These are phyloP conservation scores for Sylvicapra grimmia DNA, from an alignment of 2,113 vertebrate species.

Conservation along the genomic window DNA sequence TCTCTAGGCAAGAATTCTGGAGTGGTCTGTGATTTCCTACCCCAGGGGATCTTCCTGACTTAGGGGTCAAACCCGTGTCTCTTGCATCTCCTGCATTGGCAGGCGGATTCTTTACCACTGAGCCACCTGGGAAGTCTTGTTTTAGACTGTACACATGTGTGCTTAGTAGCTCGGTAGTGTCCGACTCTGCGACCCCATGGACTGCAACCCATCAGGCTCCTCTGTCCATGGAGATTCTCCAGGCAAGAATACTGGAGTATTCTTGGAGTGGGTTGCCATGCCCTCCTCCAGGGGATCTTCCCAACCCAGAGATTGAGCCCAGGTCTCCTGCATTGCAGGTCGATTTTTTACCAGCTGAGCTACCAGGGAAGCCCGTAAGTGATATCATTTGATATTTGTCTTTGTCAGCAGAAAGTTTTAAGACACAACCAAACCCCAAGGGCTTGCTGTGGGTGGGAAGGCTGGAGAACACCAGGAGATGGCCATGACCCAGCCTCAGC, in stretches of 20 bases:
- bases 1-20: neutral
- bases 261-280: neutral
- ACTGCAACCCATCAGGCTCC: neutral
- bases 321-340: too few relatives aligned
- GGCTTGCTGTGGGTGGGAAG: neutral
- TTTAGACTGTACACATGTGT: neutral
- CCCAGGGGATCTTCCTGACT: neutral
- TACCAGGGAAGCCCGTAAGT: neutral
- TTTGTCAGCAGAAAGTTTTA: neutral
- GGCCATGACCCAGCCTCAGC: accelerated
- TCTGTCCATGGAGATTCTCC: neutral
- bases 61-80: neutral
- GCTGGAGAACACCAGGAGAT: neutral
- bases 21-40: neutral
- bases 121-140: neutral
- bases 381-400: neutral
- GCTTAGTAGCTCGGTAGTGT: neutral
- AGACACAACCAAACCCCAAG: neutral
- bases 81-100: neutral
- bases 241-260: neutral
- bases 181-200: neutral
- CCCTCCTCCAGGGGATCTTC: too few relatives aligned
- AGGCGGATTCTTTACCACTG: neutral
- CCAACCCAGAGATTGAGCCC: too few relatives aligned
- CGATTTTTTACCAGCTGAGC: too few relatives aligned